phyloP scores from a whole-genome alignment of 2,797 vertebrate genomes.

The Mionectes olivaceus region DNA sequence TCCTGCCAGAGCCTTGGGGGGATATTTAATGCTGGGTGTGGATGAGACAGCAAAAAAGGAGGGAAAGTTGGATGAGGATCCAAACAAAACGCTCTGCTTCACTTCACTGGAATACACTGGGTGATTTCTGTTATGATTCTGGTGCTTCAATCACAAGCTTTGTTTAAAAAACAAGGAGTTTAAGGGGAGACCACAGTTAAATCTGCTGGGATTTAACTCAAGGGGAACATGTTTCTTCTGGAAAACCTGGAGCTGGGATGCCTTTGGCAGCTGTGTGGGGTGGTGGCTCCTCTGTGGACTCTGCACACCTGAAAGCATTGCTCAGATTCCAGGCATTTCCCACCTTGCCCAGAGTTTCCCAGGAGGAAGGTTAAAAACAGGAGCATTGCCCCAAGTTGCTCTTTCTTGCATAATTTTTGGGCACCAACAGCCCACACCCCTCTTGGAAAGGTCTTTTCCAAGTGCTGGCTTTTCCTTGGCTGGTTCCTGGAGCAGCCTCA shows the following conservation, averaged over 20 bases:
- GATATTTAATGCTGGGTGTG: not conserved
- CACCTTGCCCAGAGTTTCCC: not conserved
- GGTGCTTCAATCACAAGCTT: rapidly evolving
- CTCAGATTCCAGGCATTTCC: not conserved
- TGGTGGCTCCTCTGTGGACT: not conserved
- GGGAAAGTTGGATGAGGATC: not conserved
- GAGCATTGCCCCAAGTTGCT: not conserved
- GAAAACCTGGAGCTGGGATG: not conserved
- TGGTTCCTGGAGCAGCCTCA: not conserved
- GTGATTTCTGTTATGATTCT: not conserved
- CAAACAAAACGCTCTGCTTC: not conserved
- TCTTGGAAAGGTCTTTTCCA: not conserved
- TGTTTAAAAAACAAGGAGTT: not conserved
- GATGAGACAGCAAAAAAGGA: not conserved
- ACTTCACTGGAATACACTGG: rapidly evolving
- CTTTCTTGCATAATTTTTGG: not conserved
- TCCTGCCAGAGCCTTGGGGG: not conserved
- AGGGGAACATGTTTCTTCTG: not conserved
- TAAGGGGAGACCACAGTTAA: not conserved
- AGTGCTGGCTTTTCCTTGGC: not conserved
- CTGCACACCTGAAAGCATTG: not conserved
- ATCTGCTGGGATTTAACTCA: not conserved
- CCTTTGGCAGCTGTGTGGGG: not conserved
- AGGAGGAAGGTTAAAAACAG: not conserved
- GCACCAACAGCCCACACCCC: not conserved